Evolutionary conservation across 2,113 vertebrate genomes (phyloP).

Genomic region (Lophotis ruficrista): DNA sequence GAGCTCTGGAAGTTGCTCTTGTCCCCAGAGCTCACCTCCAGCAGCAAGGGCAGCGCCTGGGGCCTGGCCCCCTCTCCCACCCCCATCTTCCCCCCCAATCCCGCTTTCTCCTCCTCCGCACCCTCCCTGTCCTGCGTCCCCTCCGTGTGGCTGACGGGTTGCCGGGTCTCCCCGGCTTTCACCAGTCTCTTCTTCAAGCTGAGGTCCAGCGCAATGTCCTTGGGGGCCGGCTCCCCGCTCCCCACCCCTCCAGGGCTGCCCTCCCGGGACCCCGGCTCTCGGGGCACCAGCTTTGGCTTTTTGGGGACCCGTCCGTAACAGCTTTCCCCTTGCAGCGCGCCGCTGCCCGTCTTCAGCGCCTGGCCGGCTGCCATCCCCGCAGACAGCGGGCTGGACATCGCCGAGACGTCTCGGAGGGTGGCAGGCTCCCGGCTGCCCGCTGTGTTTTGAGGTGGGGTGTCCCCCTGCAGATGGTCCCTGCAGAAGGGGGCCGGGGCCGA

Average conservation of each 20-base stretch:
- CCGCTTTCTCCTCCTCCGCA: neutral
- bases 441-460: rapidly evolving
- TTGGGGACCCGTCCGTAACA: neutral
- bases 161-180: rapidly evolving
- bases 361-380: rapidly evolving
- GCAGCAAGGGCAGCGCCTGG: rapidly evolving
- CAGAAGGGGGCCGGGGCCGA: neutral
- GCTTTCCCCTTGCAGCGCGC: neutral
- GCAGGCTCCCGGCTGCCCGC: neutral
- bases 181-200: constrained; percentile 49
- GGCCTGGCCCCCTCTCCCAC: neutral
- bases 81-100: rapidly evolving
- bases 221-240: rapidly evolving
- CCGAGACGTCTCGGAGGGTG: rapidly evolving
- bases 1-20: constrained; percentile 76
- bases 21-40: neutral
- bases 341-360: neutral
- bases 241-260: rapidly evolving
- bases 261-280: rapidly evolving
- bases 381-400: neutral
- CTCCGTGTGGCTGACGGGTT: rapidly evolving
- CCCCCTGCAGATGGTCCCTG: neutral
- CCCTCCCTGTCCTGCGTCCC: rapidly evolving
- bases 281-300: neutral
- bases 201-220: constrained; percentile 17